Base-by-base conservation (phyloP, 1,140 invertebrate species). In the Chymomyza costata region DNA sequence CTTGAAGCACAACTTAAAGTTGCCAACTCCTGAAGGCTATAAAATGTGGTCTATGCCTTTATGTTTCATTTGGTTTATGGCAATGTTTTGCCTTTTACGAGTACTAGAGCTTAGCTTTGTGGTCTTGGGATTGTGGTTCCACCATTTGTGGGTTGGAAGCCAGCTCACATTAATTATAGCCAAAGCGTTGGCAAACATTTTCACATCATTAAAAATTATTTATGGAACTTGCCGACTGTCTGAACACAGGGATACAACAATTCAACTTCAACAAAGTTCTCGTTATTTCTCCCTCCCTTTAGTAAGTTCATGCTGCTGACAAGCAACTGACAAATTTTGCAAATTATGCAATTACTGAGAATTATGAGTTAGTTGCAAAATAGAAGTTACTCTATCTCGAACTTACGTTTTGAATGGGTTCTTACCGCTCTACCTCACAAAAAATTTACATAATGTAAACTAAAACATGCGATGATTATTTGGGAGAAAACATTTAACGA, bases 131-230 rank as follows among this genome's bases (percentile, higher is more conserved):
- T 25, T 25, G 3, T 25, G 8, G 3, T 25, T 25, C 21, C 21
- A 25, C 15, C 15, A 10, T 18, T 38, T 54, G 49, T 13, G 43
- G 38, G 19, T 8, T 13, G 35, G 14, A 61, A 45, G 49, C 19
- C n/a, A n/a, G n/a, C 21, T 44, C 41, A 61, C 59, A 64, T 64
- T 63, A 64, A 64, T 56, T 64, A 63, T 50, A 31, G 52, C 28
- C 25, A 50, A 64, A 57, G 52, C 59, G 61, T 38, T 57, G 37
- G 10, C 44, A 61, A 40, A 43, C 64, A 56, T 66, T 55, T 67
- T 48, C 64, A 66, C 65, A 61, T 66, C 56, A 66, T 67, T 67
- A 67, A 66, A 56, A 60, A 67, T 67, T 61, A 67, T 67, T 67
- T 66, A 67, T 61, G 65, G 16, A 46, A 38, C 41, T 65, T 32